Evolutionary conservation across 1,140 invertebrate species (phyloP), one percentile per base, ranked within the genome.

Genomic region (Penaeus chinensis): DNA sequence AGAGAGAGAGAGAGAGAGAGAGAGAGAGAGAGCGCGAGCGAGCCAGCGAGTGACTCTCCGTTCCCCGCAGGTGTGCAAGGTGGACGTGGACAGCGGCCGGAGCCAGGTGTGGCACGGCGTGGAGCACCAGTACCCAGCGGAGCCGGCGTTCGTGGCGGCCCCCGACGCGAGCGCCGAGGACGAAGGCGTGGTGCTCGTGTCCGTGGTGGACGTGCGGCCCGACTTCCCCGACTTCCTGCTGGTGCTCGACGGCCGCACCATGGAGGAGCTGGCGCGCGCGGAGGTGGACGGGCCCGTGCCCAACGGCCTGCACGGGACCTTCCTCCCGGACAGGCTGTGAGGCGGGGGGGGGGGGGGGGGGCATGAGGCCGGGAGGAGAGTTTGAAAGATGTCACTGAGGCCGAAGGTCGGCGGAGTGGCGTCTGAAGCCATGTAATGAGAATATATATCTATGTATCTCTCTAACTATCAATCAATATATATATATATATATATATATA

Each of bases 11-110:
- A 22, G 42, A 18, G 10, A 2, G 42, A 16, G 20, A 16, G n/a
- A 0, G 20, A 32, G 74, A 10, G n/a, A 3, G 42, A 24, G 20
- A 32, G 42, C 11, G n/a, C 10, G 37, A 24, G n/a, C 37, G 24
- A 32, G 10, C 8, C 1, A 24, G 22, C 20, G 16, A 69, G 19
- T 66, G 18, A 19, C 24, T 65, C 18, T 5, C 32, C 32, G 42
- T 61, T 61, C 24, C 24, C 61, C 20, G 7, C 85, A 87, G 85
- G 54, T 87, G n/a, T 87, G 84, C 37, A 85, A 86, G 65, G 63
- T 89, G 78, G 89, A 89, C 61, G 85, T 86, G 79, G 84, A 84
- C 61, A 69, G 65, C 0, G 84, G 89, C 3, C 20, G 66, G 11
- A 62, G 42, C n/a, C 79, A 61, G 79, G 42, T 65, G 37, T 89